Conservation (phyloP, 1,140 invertebrate genomes). For the Alviniconcha marisindica region DNA sequence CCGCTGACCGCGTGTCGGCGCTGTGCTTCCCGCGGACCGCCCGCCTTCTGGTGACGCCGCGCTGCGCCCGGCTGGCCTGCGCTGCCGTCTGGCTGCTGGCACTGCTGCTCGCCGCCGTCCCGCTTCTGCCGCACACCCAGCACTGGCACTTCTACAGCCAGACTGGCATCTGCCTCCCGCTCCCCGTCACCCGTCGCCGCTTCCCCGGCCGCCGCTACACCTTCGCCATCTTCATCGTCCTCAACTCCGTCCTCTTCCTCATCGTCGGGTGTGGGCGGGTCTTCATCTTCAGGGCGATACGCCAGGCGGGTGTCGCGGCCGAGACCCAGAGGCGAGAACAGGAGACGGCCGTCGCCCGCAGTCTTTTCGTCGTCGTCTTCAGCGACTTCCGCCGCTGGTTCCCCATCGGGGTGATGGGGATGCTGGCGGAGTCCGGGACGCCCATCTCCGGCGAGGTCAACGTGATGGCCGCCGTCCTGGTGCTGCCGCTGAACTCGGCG, state of each 20-base stretch:
- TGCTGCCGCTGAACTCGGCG: too few species aligned
- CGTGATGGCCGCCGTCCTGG: too few species aligned
- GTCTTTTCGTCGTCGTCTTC: slow-evolving; percentile 2
- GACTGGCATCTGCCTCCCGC: slow-evolving; percentile 50
- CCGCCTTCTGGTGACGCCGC: neutral
- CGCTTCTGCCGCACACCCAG: neutral
- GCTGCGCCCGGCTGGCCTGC: neutral
- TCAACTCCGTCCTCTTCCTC: slow-evolving; percentile 52
- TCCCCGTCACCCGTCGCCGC: slow-evolving; percentile 44
- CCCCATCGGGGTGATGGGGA: slow-evolving; percentile 21
- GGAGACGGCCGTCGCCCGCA: slow-evolving; percentile 20
- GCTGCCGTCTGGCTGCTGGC: neutral
- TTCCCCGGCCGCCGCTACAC: slow-evolving; percentile 48
- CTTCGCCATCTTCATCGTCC: slow-evolving; percentile 47
- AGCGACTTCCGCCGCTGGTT: slow-evolving; percentile 22
- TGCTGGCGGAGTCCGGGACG: neutral
- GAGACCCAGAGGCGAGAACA: too few species aligned
- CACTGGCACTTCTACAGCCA: slow-evolving; percentile 50
- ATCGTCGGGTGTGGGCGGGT: too few species aligned
- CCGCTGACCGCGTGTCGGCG: slow-evolving; percentile 37
- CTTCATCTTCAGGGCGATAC: too few species aligned
- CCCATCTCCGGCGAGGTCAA: neutral
- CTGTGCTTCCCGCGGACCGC: neutral
- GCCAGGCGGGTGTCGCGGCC: too few species aligned
- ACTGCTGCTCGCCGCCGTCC: neutral